Base-by-base conservation (phyloP, 2,888 invertebrate species). In the Troides oblongomaculatus region DNA sequence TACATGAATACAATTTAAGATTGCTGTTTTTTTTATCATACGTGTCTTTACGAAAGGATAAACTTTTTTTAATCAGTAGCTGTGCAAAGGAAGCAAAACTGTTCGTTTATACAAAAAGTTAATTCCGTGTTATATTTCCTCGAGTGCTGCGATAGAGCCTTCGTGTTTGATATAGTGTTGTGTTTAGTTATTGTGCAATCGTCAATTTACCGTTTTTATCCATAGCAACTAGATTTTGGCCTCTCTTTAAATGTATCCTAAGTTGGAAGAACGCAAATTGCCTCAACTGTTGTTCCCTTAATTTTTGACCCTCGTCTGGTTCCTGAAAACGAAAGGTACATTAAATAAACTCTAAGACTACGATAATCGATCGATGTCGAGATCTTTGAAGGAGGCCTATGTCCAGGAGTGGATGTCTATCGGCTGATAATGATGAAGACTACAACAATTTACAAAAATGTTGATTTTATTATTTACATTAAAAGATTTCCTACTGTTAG, bases 201-300 rank as follows among this genome's bases (percentile, higher is more conserved):
- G 46, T 64, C 64, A 63, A 85, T 94, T 94, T 93, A 98, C 99
- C 99, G 89, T 97, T 97, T 90, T 98, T 97, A 88, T 99, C 99
- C 95, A 97, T 97, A 72, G 98, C 97, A 70, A 97, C 95, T 82
- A 99, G 94, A 86, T 97, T 97, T 82, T 95, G 95, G 74, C 99
- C 99, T 82, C 96, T 94, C 81, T 96, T 96, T 74, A 99, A 94
- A 90, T 98, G 97, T 77, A 99, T 94, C 77, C 97, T 96, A 75
- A 99, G 94, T 87, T 98, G 97, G 93, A 97, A 98, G 93, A 98
- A 99, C 66, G 98, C 95, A 92, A 97, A 96, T 84, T 97, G 96
- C 74, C 97, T 94, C 72, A 97, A 90, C 66, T 95, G 95, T 73
- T 95, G 94, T 86, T 97, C 97, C 75, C 96, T 93, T 72, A 94